Conservation (phyloP, 2,113 vertebrate species). For the Barnardius zonarius region DNA sequence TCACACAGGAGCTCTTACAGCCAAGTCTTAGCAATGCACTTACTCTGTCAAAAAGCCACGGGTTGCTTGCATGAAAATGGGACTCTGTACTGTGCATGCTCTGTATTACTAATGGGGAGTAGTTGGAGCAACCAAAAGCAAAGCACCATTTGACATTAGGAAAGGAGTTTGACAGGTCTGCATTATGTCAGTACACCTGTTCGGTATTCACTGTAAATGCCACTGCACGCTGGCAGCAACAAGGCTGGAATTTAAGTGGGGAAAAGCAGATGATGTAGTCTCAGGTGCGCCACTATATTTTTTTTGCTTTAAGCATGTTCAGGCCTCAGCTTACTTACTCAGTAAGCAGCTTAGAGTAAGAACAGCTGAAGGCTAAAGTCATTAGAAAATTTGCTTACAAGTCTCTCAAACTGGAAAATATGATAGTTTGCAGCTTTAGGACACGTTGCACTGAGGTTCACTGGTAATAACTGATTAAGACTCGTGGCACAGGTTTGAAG, state of each 20-base stretch:
- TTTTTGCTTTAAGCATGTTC: slow-evolving; percentile 9
- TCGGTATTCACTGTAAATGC: slow-evolving; percentile 39
- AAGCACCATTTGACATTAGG: not conserved
- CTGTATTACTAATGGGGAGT: not conserved
- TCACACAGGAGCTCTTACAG: not conserved
- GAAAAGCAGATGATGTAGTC: slow-evolving; percentile 25
- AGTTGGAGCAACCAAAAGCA: not conserved
- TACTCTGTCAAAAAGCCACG: not conserved
- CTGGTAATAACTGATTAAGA: not conserved
- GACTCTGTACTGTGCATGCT: not conserved
- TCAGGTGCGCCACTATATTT: slow-evolving; percentile 26
- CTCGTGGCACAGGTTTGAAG: not conserved
- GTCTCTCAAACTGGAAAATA: slow-evolving; percentile 14
- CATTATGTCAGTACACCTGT: slow-evolving; percentile 30
- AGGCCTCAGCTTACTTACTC: not conserved
- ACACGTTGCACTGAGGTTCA: not conserved
- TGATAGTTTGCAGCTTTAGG: not conserved
- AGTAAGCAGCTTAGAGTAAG: not conserved
- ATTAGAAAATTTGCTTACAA: slow-evolving; percentile 47
- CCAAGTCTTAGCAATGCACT: not conserved
- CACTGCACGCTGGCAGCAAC: not conserved
- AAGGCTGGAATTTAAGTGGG: slow-evolving; percentile 46
- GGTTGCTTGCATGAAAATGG: not conserved
- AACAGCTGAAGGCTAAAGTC: not conserved
- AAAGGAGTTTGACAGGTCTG: not conserved